Evolutionary conservation across 1,140 invertebrate species (phyloP).

Genomic region (Sweltsa coloradensis): DNA sequence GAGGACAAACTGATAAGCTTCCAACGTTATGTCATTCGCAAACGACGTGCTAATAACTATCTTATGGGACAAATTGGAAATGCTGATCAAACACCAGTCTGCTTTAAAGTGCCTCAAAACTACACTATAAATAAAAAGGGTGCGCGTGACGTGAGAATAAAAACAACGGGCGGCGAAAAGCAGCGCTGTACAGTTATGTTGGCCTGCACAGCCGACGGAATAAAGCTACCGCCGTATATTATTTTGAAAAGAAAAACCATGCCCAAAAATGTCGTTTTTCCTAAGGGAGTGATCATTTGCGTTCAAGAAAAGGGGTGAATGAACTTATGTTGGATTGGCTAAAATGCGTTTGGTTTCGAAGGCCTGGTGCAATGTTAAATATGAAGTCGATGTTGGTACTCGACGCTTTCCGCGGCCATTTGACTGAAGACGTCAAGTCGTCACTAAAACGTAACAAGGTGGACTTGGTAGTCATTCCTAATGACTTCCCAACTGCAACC

Average conservation of each 20-base stretch:
- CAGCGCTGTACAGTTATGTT: no score
- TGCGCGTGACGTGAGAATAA: no score
- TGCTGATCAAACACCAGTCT: conserved; percentile 13
- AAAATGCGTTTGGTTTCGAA: conserved; percentile 10
- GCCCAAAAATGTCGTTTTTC: no score
- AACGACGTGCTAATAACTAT: conserved; percentile 5
- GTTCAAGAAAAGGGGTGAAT: no score
- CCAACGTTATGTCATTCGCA: conserved; percentile 8
- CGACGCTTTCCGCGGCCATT: conserved; percentile 13
- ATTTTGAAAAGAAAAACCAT: no score
- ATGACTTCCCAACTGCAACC: conserved; percentile 22
- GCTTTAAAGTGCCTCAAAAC: conserved; percentile 12
- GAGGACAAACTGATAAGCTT: conserved; percentile 8
- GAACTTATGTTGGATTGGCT: conserved; percentile 12
- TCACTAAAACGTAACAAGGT: not conserved
- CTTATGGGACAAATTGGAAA: conserved; percentile 13
- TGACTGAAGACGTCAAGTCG: conserved; percentile 7
- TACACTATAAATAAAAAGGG: not conserved
- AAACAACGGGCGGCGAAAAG: no score
- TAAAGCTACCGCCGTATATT: no score
- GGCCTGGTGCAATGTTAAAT: conserved; percentile 10
- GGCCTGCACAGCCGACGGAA: no score
- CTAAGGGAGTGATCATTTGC: no score
- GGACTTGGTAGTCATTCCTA: conserved; percentile 15
- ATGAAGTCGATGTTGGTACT: conserved; percentile 6